Conservation (phyloP, 1,140 invertebrate genomes). For the Drosophila teissieri region DNA sequence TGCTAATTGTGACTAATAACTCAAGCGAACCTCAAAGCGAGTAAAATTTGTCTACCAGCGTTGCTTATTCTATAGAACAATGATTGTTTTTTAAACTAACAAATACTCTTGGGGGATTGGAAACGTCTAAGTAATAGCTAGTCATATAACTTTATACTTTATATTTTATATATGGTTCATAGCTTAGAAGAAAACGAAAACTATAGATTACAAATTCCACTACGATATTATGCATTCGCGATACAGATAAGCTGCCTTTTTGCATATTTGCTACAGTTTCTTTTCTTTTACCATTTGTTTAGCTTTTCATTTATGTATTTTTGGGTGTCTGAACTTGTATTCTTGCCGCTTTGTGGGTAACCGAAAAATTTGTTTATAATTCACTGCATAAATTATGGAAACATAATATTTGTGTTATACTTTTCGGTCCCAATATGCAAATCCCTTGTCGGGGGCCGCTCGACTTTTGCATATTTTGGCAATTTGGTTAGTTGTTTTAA, state of each 20-base stretch:
- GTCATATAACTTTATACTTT: slow-evolving; percentile 31
- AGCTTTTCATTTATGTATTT: slow-evolving; percentile 23
- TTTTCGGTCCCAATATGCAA: slow-evolving; percentile 38
- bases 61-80: slow-evolving; percentile 12
- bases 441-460: slow-evolving; percentile 30
- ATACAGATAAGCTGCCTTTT: slow-evolving; percentile 50
- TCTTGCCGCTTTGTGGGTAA: slow-evolving; percentile 31
- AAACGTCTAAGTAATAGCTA: slow-evolving; percentile 26
- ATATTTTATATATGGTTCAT: slow-evolving; percentile 49
- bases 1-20: slow-evolving; percentile 81
- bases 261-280: slow-evolving; percentile 75
- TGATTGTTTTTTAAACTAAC: slow-evolving; percentile 49
- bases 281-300: slow-evolving; percentile 41
- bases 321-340: slow-evolving; percentile 32
- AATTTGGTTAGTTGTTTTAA: slow-evolving; percentile 82
- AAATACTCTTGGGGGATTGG: slow-evolving; percentile 49
- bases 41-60: slow-evolving; percentile 31
- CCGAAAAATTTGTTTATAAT: slow-evolving; percentile 54
- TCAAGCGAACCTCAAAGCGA: slow-evolving; percentile 32
- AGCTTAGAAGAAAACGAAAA: slow-evolving; percentile 62
- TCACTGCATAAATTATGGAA: slow-evolving; percentile 45
- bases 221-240: slow-evolving; percentile 70
- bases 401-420: slow-evolving; percentile 39
- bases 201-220: slow-evolving; percentile 74
- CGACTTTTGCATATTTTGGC: slow-evolving; percentile 72